These are phyloP conservation scores for Nephrotoma flavescens DNA, from an alignment of 2,888 invertebrate species.

Conservation along the genomic window DNA sequence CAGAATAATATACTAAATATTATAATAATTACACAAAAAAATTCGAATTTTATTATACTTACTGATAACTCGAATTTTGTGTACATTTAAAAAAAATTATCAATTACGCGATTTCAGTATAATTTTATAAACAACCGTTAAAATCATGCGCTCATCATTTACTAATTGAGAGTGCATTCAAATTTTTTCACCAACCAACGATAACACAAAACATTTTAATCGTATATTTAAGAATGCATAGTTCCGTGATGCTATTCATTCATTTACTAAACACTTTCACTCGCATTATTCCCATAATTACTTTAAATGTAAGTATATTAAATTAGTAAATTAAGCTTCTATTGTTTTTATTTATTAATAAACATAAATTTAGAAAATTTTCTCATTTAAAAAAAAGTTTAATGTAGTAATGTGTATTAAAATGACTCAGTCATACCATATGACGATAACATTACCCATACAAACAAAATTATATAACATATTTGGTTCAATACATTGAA, in stretches of 20 bases:
- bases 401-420: not conserved
- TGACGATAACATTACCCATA: not conserved
- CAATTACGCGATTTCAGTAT: not conserved
- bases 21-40: not conserved
- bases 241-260: not conserved
- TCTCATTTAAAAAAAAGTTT: not conserved
- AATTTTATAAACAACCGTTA: not conserved
- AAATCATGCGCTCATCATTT: not conserved
- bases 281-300: not conserved
- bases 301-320: not conserved
- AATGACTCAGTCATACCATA: not conserved
- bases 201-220: not conserved
- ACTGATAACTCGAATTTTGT: not conserved
- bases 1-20: not conserved
- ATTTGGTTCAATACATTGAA: not conserved
- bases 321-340: not conserved
- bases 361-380: not conserved
- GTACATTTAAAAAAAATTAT: not conserved
- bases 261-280: not conserved
- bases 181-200: not conserved
- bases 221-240: not conserved
- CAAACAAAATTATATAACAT: not conserved
- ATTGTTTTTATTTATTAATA: not conserved
- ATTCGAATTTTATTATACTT: not conserved
- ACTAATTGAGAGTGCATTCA: not conserved